Percentiles rank a stretch among this genome's conserved stretches.
phyloP scores from a whole-genome alignment of 2,113 vertebrate species.

The Menura novaehollandiae region DNA sequence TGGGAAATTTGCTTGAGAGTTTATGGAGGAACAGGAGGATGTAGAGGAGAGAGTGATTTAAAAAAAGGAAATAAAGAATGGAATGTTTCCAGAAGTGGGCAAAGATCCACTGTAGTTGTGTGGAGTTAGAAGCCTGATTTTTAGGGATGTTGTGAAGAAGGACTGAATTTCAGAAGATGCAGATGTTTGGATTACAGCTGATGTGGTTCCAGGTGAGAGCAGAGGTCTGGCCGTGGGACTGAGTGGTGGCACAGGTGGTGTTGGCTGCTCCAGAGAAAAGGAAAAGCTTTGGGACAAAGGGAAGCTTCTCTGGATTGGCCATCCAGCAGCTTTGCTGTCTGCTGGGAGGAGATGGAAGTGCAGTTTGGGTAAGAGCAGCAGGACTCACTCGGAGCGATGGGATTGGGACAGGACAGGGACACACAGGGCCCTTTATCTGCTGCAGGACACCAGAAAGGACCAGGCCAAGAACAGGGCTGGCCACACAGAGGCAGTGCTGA shows the following conservation, averaged over 20 bases:
- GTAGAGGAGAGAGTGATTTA: not conserved
- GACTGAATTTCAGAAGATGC: not conserved
- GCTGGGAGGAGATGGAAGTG: not conserved
- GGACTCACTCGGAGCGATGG: not conserved
- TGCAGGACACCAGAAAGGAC: not conserved
- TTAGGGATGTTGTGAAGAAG: not conserved
- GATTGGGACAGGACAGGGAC: not conserved
- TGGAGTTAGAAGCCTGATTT: not conserved
- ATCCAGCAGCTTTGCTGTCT: not conserved
- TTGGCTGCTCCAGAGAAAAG: not conserved
- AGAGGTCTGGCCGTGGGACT: not conserved
- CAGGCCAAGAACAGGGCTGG: not conserved
- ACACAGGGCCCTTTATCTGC: not conserved
- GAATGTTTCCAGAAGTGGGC: not conserved
- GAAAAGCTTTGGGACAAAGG: not conserved
- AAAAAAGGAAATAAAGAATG: no score
- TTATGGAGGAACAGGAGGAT: not conserved
- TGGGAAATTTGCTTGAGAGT: not conserved
- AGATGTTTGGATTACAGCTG: not conserved
- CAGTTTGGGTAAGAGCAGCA: not conserved
- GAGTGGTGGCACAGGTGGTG: accelerated
- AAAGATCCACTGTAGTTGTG: not conserved
- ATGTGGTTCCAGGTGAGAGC: not conserved
- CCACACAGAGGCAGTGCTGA: not conserved
- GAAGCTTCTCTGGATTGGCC: no score